Base-by-base conservation (phyloP, 2,797 vertebrate genomes). In the Novumbra hubbsi region DNA sequence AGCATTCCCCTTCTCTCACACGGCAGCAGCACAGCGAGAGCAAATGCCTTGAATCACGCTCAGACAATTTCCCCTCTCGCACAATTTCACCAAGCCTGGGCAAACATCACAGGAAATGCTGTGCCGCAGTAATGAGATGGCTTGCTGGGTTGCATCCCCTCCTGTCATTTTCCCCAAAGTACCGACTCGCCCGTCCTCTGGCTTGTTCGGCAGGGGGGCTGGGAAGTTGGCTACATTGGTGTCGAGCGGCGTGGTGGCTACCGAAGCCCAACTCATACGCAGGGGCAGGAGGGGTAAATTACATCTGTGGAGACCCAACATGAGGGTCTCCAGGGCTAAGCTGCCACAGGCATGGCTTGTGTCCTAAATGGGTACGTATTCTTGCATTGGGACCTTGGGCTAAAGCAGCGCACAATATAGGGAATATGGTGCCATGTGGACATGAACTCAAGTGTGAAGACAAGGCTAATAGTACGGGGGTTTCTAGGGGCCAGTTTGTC, bases 281-380 rank as follows among this genome's bases (percentile, higher is more conserved):
- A 17, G 63, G 16, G 62, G 84, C 84, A 76, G 84, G 81, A 85
- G 87, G 88, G 90, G 87, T 85, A 90, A 92, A 91, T 91, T 89
- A 88, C 89, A 80, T 88, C 76, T 86, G 85, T 84, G 86, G 81
- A 88, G 80, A 83, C 84, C 82, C 28, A 81, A 87, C 80, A 81
- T 84, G 84, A 85, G 83, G 81, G 83, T 91, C 86, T 87, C 81
- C 80, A 78, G 85, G 79, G 86, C 83, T 83, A 83, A 76, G 85
- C 88, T 89, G 85, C 88, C 85, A 76, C 84, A 86, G 86, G 55
- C 55, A 21, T 24, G 55, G 55, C 24, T 14, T 34, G 28, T 27
- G 28, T 19, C 55, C 55, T 24, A 12, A 60, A 60, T 60, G 55
- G 55, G 9, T 24, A 11, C 21, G 5, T 60, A 24, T 60, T 60